A percentile compares a stretch with the other conserved stretches of the same genome.
Evolutionary conservation across 2,113 vertebrate genomes (phyloP).

Genomic region (Probosciger aterrimus): DNA sequence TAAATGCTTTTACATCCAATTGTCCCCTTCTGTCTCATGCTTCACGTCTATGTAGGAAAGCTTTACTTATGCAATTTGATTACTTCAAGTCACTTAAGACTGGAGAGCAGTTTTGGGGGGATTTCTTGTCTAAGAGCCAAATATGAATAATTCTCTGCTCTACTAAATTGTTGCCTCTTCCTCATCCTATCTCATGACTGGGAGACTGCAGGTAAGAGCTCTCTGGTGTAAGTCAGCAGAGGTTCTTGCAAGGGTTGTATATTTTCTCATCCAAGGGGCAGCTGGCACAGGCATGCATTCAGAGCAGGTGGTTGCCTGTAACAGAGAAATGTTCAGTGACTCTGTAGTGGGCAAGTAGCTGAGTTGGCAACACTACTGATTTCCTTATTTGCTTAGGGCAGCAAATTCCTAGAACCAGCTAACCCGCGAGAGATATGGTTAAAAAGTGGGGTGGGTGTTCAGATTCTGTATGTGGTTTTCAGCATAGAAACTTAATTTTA

Average conservation of each 20-base stretch:
- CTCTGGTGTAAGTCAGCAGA: not conserved
- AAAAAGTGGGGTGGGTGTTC: rapidly evolving
- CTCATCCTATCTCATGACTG: not conserved
- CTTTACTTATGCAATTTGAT: not conserved
- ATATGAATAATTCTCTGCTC: not conserved
- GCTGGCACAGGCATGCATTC: not conserved
- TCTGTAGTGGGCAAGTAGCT: not conserved
- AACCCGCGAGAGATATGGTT: not conserved
- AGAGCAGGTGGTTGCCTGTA: not conserved
- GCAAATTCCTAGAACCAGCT: not conserved
- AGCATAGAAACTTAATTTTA: not conserved
- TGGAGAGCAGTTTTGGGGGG: not conserved
- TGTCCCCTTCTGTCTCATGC: not conserved
- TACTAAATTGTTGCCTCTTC: not conserved
- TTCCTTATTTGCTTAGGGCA: not conserved
- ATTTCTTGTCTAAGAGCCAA: not conserved
- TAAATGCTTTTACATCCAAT: not conserved
- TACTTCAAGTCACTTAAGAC: not conserved
- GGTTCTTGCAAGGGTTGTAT: not conserved
- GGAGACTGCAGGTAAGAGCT: not conserved
- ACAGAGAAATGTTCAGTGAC: not conserved
- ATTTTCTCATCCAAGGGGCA: not conserved
- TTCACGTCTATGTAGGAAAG: not conserved
- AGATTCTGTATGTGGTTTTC: not conserved
- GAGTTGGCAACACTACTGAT: not conserved